Percentiles rank a stretch among this genome's conserved stretches.
Evolutionary conservation across 2,888 invertebrate species (phyloP).

Genomic region (Epirrita christyi): DNA sequence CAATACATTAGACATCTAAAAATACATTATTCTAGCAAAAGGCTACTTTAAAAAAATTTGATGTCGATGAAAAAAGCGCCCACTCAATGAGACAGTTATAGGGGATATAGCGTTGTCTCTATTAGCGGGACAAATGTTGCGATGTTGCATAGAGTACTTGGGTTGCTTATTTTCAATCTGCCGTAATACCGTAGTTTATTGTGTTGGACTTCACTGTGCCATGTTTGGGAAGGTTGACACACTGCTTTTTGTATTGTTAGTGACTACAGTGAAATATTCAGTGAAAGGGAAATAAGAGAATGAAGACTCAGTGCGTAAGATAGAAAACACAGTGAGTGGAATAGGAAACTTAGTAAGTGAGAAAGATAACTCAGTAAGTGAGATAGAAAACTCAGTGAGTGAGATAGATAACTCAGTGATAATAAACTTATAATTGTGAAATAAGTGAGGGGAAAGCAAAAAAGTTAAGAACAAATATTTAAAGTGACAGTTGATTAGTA

Average conservation of each 20-base stretch:
- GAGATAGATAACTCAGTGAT: background rate
- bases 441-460: constrained; percentile 6
- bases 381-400: constrained; percentile 3
- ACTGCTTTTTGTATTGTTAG: constrained; percentile 6
- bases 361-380: background rate
- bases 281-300: constrained; percentile 11
- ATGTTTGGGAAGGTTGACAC: constrained; percentile 28
- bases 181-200: constrained; percentile 1
- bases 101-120: too few species aligned
- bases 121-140: background rate
- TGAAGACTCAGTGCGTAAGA: background rate
- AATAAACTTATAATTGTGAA: background rate
- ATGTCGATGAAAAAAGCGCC: too few species aligned
- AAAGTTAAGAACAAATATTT: constrained; percentile 9
- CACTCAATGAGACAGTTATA: too few species aligned
- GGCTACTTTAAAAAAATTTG: too few species aligned
- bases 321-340: background rate
- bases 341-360: constrained; percentile 3
- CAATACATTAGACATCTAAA: background rate
- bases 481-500: constrained; percentile 29
- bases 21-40: background rate
- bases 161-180: constrained; percentile 10
- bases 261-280: constrained; percentile 26
- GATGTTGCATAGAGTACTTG: too few species aligned
- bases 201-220: constrained; percentile 23